A percentile compares a stretch with the other conserved stretches of the same genome.
phyloP scores from a whole-genome alignment of 1,140 invertebrate species.

The Adelges cooleyi region DNA sequence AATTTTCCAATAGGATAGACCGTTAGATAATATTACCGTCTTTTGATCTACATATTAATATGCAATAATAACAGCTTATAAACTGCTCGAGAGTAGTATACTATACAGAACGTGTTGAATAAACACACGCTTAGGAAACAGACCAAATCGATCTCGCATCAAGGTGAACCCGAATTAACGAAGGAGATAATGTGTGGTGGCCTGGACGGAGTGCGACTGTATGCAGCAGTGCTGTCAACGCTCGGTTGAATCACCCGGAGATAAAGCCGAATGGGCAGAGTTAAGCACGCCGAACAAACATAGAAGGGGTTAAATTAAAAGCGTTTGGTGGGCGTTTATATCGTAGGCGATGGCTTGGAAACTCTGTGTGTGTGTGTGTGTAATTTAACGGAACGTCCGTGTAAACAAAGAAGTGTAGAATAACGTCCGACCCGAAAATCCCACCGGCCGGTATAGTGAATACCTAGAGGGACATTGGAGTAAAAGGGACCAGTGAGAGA shows the following conservation, averaged over 20 bases:
- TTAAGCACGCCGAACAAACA: too few relatives aligned
- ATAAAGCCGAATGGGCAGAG: too few relatives aligned
- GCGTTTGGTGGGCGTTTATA: neutral
- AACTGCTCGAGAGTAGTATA: too few relatives aligned
- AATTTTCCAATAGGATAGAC: constrained; percentile 12
- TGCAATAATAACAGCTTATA: too few relatives aligned
- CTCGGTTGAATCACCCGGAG: too few relatives aligned
- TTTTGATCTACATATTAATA: too few relatives aligned
- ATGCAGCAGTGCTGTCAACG: too few relatives aligned
- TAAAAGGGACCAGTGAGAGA: too few relatives aligned
- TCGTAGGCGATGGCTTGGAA: too few relatives aligned
- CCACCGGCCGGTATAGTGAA: neutral
- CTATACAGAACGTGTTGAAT: too few relatives aligned
- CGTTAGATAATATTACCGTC: neutral
- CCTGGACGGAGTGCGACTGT: neutral
- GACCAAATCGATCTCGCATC: neutral
- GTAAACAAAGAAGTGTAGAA: constrained; percentile 11
- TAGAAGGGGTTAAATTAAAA: constrained; percentile 15
- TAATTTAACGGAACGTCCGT: constrained; percentile 7
- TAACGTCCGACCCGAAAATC: neutral
- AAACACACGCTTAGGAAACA: neutral
- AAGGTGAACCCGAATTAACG: neutral
- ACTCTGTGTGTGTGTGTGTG: neutral
- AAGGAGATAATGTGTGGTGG: neutral
- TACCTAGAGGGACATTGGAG: neutral